Percentiles rank a stretch among this genome's conserved stretches.
Evolutionary conservation across 2,113 vertebrate genomes (phyloP).

Genomic region (Colius striatus): DNA sequence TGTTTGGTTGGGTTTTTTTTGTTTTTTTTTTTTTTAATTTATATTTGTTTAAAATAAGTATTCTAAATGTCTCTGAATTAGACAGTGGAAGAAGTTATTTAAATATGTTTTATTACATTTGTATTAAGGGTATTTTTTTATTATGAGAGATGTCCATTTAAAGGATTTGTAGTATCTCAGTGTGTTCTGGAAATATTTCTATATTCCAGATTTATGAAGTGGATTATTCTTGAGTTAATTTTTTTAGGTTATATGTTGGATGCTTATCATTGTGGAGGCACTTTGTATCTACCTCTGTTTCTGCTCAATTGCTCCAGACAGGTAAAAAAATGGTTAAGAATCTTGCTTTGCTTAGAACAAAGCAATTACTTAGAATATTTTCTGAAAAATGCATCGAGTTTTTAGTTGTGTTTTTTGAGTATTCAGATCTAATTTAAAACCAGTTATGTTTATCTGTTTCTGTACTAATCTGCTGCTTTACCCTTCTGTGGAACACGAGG

Average conservation of each 20-base stretch:
- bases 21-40: too few species aligned
- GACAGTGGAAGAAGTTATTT: not conserved
- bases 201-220: not conserved
- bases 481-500: not conserved
- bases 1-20: not conserved
- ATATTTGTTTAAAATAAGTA: too few species aligned
- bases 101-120: not conserved
- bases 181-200: not conserved
- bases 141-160: not conserved
- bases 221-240: not conserved
- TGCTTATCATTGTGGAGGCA: not conserved
- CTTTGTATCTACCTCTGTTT: not conserved
- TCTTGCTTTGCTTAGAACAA: not conserved
- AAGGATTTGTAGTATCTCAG: not conserved
- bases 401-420: not conserved
- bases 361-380: not conserved
- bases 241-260: not conserved
- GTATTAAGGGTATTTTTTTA: not conserved
- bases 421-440: not conserved
- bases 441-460: not conserved
- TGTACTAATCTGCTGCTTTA: conserved; percentile 8
- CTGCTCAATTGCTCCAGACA: not conserved
- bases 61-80: not conserved
- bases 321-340: not conserved
- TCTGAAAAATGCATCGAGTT: not conserved